phyloP scores from a whole-genome alignment of 1,140 invertebrate species.

The Diachasma alloeum region DNA sequence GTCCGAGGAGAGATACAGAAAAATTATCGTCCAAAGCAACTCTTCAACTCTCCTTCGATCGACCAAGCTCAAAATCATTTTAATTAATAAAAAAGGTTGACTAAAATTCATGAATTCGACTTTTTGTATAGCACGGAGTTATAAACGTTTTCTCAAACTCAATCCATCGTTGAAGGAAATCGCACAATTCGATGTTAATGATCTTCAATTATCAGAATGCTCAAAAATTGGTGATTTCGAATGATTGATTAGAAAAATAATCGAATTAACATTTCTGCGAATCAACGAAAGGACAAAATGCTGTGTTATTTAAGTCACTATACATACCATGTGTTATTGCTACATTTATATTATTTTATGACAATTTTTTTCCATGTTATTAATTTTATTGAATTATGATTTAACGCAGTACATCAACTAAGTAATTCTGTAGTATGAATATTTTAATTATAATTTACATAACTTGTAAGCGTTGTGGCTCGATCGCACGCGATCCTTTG shows the following conservation, averaged over 20 bases:
- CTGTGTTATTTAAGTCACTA: slow-evolving; percentile 65
- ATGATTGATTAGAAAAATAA: not conserved
- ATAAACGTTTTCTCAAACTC: not conserved
- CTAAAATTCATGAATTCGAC: not conserved
- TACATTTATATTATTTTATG: slow-evolving; percentile 64
- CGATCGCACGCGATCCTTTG: slow-evolving; percentile 11
- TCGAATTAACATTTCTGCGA: not conserved
- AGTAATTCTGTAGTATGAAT: slow-evolving; percentile 7
- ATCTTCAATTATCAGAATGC: not conserved
- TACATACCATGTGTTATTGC: slow-evolving; percentile 62
- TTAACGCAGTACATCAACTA: not conserved
- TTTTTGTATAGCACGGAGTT: not conserved
- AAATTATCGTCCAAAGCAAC: slow-evolving; percentile 43
- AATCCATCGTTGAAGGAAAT: not conserved
- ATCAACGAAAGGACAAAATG: slow-evolving; percentile 44
- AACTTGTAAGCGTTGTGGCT: not conserved
- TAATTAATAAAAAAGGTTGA: not conserved
- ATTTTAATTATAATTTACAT: slow-evolving; percentile 44
- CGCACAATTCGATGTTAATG: not conserved
- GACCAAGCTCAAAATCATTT: not conserved
- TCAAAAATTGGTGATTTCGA: not conserved
- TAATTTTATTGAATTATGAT: slow-evolving; percentile 61
- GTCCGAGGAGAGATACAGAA: slow-evolving; percentile 44
- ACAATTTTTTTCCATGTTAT: slow-evolving; percentile 62
- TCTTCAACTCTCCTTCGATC: not conserved